Evolutionary conservation across 2,113 vertebrate genomes (phyloP).

Genomic region (Cryptomyrus ogoouensis): DNA sequence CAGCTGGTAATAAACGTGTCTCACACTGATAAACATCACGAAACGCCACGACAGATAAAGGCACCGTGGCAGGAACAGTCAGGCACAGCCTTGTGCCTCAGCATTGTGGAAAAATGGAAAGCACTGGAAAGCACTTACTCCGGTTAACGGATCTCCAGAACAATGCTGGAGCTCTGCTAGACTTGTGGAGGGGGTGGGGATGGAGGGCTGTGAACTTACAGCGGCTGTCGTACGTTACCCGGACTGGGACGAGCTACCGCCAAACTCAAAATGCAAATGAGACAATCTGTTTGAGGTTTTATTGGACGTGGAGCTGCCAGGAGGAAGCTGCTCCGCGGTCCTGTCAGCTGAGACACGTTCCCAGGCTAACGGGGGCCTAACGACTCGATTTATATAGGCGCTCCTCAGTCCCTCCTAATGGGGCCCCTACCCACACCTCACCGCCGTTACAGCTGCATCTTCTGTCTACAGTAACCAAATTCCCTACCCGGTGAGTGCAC

Average conservation of each 20-base stretch:
- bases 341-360: conserved; percentile 91
- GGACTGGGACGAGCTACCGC: conserved; percentile 74
- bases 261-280: conserved; percentile 86
- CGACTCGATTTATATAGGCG: conserved; percentile 91
- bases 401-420: conserved; percentile 82
- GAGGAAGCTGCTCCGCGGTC: conserved; percentile 71
- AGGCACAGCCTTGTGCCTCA: background rate
- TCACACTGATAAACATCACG: background rate
- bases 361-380: conserved; percentile 95
- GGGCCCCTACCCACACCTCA: conserved; percentile 84
- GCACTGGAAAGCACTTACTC: conserved; percentile 40
- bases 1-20: background rate
- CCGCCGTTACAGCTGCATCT: conserved; percentile 45
- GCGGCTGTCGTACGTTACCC: conserved; percentile 13
- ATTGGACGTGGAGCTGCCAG: conserved; percentile 81
- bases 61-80: background rate
- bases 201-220: background rate
- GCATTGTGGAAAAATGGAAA: conserved; percentile 39
- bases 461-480: conserved; percentile 79
- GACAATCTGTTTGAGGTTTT: conserved; percentile 97
- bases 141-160: conserved; percentile 36
- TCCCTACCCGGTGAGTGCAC: conserved; percentile 67
- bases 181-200: conserved; percentile 9
- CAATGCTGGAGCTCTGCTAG: conserved; percentile 26
- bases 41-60: background rate